These are phyloP conservation scores for Aleadryas rufinucha DNA, from an alignment of 2,113 vertebrate genomes.

Conservation along the genomic window DNA sequence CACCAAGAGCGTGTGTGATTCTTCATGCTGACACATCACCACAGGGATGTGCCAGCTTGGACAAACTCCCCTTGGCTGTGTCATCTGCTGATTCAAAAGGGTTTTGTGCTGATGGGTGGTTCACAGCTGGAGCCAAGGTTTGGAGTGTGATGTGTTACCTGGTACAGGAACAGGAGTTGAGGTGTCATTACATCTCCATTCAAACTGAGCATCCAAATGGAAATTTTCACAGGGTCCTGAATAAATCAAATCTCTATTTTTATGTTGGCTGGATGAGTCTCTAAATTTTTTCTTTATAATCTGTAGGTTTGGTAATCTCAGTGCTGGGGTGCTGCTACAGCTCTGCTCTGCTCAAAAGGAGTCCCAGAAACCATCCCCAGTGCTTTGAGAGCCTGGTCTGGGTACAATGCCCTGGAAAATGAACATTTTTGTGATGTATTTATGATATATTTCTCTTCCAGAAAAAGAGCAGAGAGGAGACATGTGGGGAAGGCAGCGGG, in stretches of 20 bases:
- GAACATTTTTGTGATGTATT: neutral
- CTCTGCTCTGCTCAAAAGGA: neutral
- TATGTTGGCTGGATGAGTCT: neutral
- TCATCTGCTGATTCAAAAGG: neutral
- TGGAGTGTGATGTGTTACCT: neutral
- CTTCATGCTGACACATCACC: neutral
- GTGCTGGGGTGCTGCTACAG: neutral
- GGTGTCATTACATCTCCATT: neutral
- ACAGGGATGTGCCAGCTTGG: neutral
- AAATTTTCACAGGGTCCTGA: neutral
- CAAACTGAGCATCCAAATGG: neutral
- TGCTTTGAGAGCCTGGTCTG: rapidly evolving
- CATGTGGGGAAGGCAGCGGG: conserved; percentile 90
- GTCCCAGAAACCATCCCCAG: neutral
- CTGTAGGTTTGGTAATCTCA: neutral
- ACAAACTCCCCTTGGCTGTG: neutral
- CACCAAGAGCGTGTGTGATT: rapidly evolving
- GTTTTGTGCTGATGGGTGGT: neutral
- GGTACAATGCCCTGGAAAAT: neutral
- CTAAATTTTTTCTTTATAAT: neutral
- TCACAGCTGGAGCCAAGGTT: neutral
- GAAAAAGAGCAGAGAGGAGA: conserved; percentile 97
- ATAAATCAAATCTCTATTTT: neutral
- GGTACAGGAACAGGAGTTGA: neutral
- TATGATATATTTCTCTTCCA: conserved; percentile 20